Conservation (phyloP, 1,140 invertebrate genomes). For the Forficula auricularia region DNA sequence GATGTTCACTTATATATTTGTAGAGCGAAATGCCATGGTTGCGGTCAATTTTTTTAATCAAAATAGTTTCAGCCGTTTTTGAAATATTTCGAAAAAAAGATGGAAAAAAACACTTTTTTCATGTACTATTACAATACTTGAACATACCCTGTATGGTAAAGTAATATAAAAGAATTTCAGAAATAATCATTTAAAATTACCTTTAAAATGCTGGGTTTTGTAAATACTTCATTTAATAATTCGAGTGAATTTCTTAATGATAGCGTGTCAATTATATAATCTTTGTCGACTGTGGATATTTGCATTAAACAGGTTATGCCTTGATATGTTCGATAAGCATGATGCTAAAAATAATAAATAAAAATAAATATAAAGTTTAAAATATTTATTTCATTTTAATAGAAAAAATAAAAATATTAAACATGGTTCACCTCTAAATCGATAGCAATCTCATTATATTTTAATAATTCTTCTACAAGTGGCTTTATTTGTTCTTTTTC, state of each 20-base stretch:
- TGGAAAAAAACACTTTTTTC: too few species aligned
- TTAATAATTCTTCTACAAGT: conserved; percentile 45
- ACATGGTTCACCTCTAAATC: conserved; percentile 52
- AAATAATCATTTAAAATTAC: conserved; percentile 29
- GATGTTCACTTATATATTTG: too few species aligned
- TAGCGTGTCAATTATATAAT: conserved; percentile 86
- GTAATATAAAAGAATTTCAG: neutral
- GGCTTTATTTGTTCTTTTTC: conserved; percentile 42
- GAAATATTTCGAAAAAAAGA: too few species aligned
- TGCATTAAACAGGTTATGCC: conserved; percentile 88
- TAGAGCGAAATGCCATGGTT: too few species aligned
- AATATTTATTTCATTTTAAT: neutral
- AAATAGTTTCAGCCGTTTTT: too few species aligned
- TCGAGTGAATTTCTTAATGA: conserved; percentile 63
- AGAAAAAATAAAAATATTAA: conserved; percentile 4
- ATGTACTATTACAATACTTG: too few species aligned
- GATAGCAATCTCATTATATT: conserved; percentile 55
- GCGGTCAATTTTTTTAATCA: too few species aligned
- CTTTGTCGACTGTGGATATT: conserved; percentile 68
- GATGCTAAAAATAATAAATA: conserved; percentile 36
- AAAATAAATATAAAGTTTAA: conserved; percentile 8
- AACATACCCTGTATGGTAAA: too few species aligned
- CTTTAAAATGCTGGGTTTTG: conserved; percentile 79
- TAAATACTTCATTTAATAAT: conserved; percentile 78
- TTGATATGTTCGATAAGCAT: conserved; percentile 64